Base-by-base conservation (phyloP, 2,888 invertebrate genomes). In the Eurytoma californica region DNA sequence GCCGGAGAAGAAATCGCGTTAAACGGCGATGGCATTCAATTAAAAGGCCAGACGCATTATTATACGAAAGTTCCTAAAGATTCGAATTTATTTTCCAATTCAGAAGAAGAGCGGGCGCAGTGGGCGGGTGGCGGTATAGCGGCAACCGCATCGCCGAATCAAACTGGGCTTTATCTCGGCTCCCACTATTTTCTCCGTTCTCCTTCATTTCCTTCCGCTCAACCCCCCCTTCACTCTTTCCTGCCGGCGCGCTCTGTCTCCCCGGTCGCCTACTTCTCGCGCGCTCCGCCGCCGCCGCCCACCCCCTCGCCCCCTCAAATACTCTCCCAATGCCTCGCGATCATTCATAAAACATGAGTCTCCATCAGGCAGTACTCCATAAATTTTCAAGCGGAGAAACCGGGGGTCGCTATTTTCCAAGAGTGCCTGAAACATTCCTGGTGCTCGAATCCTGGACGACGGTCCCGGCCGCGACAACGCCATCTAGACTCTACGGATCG, bases 261-360 rank as follows among this genome's bases (percentile, higher is more conserved):
- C 65, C 47, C 28, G 39, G 61, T 72, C 60, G 9, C 7, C 18
- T 9, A 20, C 24, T 18, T 16, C n/a, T 73, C 68, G 63, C 49
- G 28, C 60, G 24, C n/a, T n/a, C n/a, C n/a, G n/a, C 53, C 72
- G 12, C 53, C 39, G 24, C 61, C 66, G 66, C 72, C 69, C 65
- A 30, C 60, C 61, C 75, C 69, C 72, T 77, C 67, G 69, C 61
- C n/a, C 60, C 39, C 75, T 60, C 76, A 28, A 63, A 77, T 47
- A 30, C 69, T 53, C 51, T 30, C 39, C 9, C 70, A 60, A 61
- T 72, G 57, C 68, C 75, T 76, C 76, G 70, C 83, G 81, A 84
- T 86, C 86, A 86, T 87, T 87, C 85, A 87, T 88, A 87, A 88
- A 87, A 86, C 87, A 88, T 87, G 87, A 88, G 87, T 82, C 84